A percentile compares a stretch with the other conserved stretches of the same genome.
These are phyloP conservation scores for Tokudaia tokunoshimensis DNA, from an alignment of 2,797 vertebrate genomes.

Conservation along the genomic window DNA sequence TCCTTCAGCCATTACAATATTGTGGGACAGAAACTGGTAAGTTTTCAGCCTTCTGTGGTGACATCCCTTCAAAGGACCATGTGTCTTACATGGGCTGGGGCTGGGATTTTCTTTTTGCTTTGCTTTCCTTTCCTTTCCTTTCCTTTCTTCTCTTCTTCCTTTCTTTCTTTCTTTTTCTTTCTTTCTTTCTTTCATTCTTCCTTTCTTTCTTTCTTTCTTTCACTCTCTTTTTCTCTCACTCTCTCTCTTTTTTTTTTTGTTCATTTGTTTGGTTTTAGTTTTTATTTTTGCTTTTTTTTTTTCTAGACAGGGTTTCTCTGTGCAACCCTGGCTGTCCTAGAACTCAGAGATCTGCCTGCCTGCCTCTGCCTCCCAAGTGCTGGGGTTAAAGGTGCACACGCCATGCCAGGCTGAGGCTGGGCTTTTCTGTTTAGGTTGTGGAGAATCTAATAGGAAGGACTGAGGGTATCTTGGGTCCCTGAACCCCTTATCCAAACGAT, in stretches of 20 bases:
- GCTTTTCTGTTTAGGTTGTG: not conserved
- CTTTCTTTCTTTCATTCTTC: too few species aligned
- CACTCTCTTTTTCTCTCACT: too few species aligned
- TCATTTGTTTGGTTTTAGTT: not conserved
- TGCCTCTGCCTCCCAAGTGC: not conserved
- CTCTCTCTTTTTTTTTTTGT: too few species aligned
- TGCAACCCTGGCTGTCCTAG: not conserved
- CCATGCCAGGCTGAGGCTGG: not conserved
- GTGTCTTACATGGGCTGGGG: fast-evolving
- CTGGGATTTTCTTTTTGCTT: not conserved
- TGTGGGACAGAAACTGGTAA: slow-evolving; percentile 95
- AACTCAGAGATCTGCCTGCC: not conserved
- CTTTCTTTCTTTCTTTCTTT: too few species aligned
- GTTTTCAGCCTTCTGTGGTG: slow-evolving; percentile 14
- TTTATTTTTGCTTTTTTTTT: not conserved
- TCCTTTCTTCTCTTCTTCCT: too few species aligned
- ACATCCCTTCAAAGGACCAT: not conserved
- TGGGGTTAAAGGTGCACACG: not conserved
- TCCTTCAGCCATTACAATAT: slow-evolving; percentile 96
- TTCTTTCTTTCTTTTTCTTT: too few species aligned
- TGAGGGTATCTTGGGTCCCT: not conserved
- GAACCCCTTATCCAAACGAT: not conserved
- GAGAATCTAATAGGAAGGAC: not conserved
- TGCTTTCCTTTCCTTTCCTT: not conserved
- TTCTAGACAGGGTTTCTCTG: not conserved